Conservation (phyloP, 2,888 invertebrate species). For the Stenotaenia linearis region DNA sequence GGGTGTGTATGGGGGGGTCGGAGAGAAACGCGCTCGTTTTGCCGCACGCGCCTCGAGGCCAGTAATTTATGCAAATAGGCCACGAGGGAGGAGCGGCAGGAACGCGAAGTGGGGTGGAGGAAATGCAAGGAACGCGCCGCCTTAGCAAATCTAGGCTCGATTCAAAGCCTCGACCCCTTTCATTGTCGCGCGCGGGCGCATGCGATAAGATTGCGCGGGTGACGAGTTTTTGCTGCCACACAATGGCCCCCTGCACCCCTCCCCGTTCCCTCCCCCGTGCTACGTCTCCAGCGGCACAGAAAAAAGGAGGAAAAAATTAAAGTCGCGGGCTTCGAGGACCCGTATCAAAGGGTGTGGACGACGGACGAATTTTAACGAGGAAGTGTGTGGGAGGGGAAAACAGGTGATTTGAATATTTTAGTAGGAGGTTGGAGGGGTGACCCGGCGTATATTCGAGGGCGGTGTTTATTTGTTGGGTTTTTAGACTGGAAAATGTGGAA, state of each 20-base stretch:
- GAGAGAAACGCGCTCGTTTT: conserved; percentile 6
- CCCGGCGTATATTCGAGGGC: no score
- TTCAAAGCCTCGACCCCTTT: conserved; percentile 15
- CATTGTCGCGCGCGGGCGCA: conserved; percentile 12
- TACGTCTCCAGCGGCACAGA: background rate
- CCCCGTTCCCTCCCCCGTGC: background rate
- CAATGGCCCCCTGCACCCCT: background rate
- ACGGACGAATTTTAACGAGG: no score
- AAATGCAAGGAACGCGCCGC: background rate
- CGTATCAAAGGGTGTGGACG: background rate
- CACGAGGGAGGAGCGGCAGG: conserved; percentile 2
- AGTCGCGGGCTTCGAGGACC: background rate
- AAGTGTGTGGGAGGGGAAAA: no score
- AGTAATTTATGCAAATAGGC: conserved; percentile 19
- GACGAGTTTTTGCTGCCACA: conserved; percentile 19
- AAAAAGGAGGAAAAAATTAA: background rate
- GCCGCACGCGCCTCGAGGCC: conserved; percentile 12
- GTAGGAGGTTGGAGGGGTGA: no score
- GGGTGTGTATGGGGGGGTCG: background rate
- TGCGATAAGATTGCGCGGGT: conserved; percentile 19
- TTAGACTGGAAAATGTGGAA: no score
- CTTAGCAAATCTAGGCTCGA: conserved; percentile 19
- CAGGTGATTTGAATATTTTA: no score
- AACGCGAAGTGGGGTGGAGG: background rate
- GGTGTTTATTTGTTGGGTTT: no score